Percentiles rank a stretch among this genome's conserved stretches.
Evolutionary conservation across 2,113 vertebrate species (phyloP).

Genomic region (Indicator indicator): DNA sequence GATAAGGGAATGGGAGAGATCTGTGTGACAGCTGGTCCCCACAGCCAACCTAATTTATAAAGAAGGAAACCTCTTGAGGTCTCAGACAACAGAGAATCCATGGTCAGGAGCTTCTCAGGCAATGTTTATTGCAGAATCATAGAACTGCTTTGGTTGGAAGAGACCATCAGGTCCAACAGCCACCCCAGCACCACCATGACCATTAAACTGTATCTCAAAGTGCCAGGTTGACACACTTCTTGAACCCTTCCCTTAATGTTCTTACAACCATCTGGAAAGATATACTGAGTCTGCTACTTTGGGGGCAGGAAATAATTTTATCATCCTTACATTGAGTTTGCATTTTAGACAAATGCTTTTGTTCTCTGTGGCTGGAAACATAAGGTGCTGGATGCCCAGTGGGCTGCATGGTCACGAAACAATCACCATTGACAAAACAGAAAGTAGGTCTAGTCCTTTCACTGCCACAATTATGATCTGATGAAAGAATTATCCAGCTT

Average conservation of each 20-base stretch:
- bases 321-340: not conserved
- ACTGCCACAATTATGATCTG: not conserved
- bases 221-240: no score
- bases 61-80: not conserved
- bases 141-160: no score
- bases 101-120: not conserved
- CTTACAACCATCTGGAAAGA: not conserved
- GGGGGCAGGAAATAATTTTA: not conserved
- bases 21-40: not conserved
- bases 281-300: not conserved
- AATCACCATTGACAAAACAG: slow-evolving; percentile 1
- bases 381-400: not conserved
- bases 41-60: not conserved
- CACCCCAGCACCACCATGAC: no score
- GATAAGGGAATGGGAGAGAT: not conserved
- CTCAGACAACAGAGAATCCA: no score
- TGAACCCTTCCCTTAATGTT: no score
- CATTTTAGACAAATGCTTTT: not conserved
- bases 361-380: not conserved
- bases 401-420: not conserved
- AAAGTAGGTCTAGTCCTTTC: slow-evolving; percentile 11
- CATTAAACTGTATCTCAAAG: no score
- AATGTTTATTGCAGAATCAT: not conserved
- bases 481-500: slow-evolving; percentile 52
- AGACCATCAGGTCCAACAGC: no score